Evolutionary conservation across 2,113 vertebrate genomes (phyloP).

Genomic region (Chionis minor): DNA sequence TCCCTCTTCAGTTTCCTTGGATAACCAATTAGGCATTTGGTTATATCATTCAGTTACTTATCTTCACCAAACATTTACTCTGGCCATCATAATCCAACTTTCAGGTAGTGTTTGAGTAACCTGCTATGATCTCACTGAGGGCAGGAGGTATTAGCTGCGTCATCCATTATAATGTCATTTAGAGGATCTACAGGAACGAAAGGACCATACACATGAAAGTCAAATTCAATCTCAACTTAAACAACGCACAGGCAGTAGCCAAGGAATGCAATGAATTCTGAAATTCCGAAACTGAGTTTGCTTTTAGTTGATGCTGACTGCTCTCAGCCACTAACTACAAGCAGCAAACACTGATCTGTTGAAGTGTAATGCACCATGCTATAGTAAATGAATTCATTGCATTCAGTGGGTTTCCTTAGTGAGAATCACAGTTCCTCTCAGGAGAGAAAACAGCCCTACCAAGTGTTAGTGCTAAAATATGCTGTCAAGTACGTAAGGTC

Average conservation of each 20-base stretch:
- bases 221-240: not conserved
- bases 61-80: constrained; percentile 36
- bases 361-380: not conserved
- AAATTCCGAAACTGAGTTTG: not conserved
- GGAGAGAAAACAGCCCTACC: not conserved
- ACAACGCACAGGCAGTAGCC: not conserved
- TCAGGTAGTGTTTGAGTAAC: not conserved
- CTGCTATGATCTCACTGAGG: not conserved
- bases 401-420: not conserved
- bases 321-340: not conserved
- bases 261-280: not conserved
- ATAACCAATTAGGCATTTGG: not conserved
- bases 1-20: not conserved
- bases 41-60: not conserved
- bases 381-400: not conserved
- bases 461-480: constrained; percentile 35
- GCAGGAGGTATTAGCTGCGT: not conserved
- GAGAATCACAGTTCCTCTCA: constrained; percentile 9
- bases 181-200: not conserved
- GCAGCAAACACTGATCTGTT: not conserved
- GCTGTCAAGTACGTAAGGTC: constrained; percentile 3
- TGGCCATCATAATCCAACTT: not conserved
- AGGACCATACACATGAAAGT: not conserved
- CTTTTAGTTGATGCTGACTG: not conserved
- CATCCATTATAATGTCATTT: not conserved